These are phyloP conservation scores for Tachystola acroxantha DNA, from an alignment of 2,888 invertebrate species.

Conservation along the genomic window DNA sequence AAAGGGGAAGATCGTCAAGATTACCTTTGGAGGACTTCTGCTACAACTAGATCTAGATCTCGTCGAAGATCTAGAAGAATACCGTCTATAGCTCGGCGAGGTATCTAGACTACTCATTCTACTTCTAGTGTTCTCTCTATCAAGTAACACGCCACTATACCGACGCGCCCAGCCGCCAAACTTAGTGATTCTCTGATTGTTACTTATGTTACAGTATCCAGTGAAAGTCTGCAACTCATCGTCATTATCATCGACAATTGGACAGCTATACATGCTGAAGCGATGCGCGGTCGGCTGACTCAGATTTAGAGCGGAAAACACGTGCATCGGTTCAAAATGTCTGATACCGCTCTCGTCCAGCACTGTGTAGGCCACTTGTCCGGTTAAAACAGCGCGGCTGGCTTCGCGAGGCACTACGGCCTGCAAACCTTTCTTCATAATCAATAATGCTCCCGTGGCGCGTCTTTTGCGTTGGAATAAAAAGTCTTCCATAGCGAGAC, in stretches of 20 bases:
- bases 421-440: constrained; percentile 85
- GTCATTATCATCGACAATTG: constrained; percentile 74
- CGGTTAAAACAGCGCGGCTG: constrained; percentile 84
- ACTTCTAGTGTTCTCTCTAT: constrained; percentile 60
- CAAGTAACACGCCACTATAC: constrained; percentile 57
- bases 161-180: constrained; percentile 64
- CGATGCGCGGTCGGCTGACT: constrained; percentile 81
- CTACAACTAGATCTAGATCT: constrained; percentile 70
- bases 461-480: constrained; percentile 77
- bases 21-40: constrained; percentile 72
- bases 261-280: constrained; percentile 83
- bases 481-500: constrained; percentile 87
- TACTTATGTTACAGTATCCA: constrained; percentile 68
- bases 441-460: constrained; percentile 80
- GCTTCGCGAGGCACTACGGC: constrained; percentile 88
- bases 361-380: constrained; percentile 86
- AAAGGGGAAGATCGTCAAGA: no score
- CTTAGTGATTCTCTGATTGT: constrained; percentile 65
- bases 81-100: constrained; percentile 77
- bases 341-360: constrained; percentile 87
- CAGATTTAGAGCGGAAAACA: constrained; percentile 83
- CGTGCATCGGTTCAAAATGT: constrained; percentile 86
- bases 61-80: constrained; percentile 63
- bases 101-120: constrained; percentile 70
- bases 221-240: constrained; percentile 65